Base-by-base conservation (phyloP, 2,113 vertebrate species). In the Erythrolamprus reginae region DNA sequence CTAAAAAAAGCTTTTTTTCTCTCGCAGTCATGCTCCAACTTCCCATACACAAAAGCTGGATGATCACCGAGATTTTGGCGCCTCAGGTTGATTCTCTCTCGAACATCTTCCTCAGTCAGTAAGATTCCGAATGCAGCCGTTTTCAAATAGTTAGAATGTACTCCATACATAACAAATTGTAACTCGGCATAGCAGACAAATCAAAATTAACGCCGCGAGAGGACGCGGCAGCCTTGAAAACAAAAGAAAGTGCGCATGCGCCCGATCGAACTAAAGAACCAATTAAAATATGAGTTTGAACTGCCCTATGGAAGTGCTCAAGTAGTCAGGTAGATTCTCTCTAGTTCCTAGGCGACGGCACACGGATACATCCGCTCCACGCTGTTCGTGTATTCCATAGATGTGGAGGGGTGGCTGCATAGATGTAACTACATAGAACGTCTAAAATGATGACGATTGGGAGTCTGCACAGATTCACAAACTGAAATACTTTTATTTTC, bases 21-120 rank as follows among this genome's bases (percentile, higher is more conserved):
- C 70, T 42, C 33, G 17, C 26, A 47, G 42, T 47, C 48, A n/a
- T 17, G 3, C 19, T n/a, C 84, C 4, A 1, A n/a, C n/a, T 15
- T 5, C 5, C 61, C 23, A 0, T 5, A 7, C 17, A 24, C 55
- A 45, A 24, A 3, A 23, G 21, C 65, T 53, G 5, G 47, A 10
- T 58, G 24, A 90, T 96, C 97, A 98, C 98, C 97, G 38, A 98
- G 94, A 90, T 94, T 96, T 1, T 90, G 94, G 38, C 97, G 97
- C 52, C 93, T 95, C 70, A 98, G 84, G 1, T 94, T 92, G 53
- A 98, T 85, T 90, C 91, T 95, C 15, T 97, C 95, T 21, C 97
- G 96, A 85, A 98, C 95, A 95, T 95, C 97, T 19, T 96, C 96
- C 94, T 98, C 98, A 26, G 97, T 95, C 90, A 97, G 88, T 5